phyloP scores from a whole-genome alignment of 2,113 vertebrate genomes.

The Corythornis madagascariensis region DNA sequence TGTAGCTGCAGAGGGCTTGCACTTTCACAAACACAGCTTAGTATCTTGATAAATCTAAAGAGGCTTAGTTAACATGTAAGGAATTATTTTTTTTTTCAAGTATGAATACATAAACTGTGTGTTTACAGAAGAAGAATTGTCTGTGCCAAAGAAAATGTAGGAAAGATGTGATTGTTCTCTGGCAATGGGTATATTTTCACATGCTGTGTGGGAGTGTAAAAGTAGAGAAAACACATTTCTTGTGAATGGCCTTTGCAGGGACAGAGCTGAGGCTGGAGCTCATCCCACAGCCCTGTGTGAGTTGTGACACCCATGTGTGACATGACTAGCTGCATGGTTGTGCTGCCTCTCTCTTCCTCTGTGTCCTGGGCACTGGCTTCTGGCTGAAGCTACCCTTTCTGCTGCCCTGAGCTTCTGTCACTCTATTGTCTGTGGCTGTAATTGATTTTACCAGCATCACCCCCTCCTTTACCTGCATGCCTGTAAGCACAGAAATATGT shows the following conservation, averaged over 20 bases:
- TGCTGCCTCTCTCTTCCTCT: background rate
- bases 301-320: fast-evolving
- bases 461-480: background rate
- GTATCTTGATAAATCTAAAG: background rate
- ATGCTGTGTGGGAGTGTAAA: background rate
- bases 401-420: background rate
- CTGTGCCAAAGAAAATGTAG: background rate
- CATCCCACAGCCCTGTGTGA: background rate
- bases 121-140: background rate
- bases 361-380: background rate
- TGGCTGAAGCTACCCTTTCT: fast-evolving
- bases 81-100: background rate
- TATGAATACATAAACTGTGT: background rate
- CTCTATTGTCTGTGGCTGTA: background rate
- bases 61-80: background rate
- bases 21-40: background rate
- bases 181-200: background rate
- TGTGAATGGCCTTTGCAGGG: background rate
- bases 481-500: background rate
- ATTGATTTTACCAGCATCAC: background rate
- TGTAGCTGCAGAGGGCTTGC: background rate
- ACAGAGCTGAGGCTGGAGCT: background rate
- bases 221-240: background rate
- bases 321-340: fast-evolving
- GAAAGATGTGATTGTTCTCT: background rate